These are phyloP conservation scores for Myrmophylax atrothorax DNA, from an alignment of 2,113 vertebrate genomes.

Conservation along the genomic window DNA sequence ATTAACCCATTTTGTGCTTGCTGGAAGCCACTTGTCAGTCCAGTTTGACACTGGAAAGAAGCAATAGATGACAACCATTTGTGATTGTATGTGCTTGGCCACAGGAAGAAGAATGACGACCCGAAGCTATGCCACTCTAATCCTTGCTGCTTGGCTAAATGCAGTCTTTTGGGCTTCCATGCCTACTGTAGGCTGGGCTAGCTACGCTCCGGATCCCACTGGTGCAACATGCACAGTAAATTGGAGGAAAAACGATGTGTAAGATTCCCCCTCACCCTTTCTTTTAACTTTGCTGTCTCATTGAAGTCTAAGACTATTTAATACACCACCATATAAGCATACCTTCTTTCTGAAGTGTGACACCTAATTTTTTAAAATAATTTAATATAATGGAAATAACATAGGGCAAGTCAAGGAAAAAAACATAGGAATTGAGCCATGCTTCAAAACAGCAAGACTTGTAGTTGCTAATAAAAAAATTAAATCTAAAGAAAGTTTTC, in stretches of 20 bases:
- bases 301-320: not conserved
- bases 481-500: not conserved
- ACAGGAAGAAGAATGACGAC: constrained; percentile 88
- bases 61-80: not conserved
- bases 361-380: not conserved
- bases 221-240: constrained; percentile 97
- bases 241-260: constrained; percentile 92
- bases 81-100: constrained; percentile 17
- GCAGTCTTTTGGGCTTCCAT: constrained; percentile 94
- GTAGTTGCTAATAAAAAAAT: not conserved
- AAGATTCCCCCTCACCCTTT: constrained; percentile 45
- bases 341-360: not conserved
- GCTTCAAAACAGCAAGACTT: not conserved
- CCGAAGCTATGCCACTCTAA: constrained; percentile 81
- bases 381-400: not conserved
- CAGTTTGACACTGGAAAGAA: not conserved
- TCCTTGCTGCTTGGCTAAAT: constrained; percentile 92
- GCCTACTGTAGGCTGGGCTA: constrained; percentile 91
- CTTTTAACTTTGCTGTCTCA: not conserved
- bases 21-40: not conserved
- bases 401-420: not conserved
- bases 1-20: not conserved
- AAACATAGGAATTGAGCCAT: not conserved
- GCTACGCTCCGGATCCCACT: constrained; percentile 93
- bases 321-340: not conserved